A percentile compares a stretch with the other conserved stretches of the same genome.
phyloP scores from a whole-genome alignment of 2,888 invertebrate genomes.

The Maniola hyperantus region DNA sequence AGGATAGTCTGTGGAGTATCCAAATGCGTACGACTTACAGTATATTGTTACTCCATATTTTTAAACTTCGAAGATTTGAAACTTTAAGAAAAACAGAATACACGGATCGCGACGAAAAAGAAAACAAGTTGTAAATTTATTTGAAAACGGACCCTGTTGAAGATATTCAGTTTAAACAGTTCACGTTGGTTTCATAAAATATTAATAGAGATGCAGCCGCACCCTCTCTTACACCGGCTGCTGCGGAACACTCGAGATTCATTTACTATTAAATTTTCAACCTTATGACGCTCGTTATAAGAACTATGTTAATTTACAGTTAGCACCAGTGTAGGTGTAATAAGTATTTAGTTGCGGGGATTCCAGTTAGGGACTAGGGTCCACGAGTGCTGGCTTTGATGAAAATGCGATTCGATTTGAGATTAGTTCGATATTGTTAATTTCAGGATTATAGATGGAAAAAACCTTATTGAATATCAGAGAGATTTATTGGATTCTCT shows the following conservation, averaged over 20 bases:
- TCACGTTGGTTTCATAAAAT: conserved; percentile 73
- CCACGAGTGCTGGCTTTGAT: conserved; percentile 38
- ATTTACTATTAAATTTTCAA: conserved; percentile 16
- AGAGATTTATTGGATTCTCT: conserved; percentile 18
- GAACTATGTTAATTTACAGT: conserved; percentile 11
- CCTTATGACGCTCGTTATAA: conserved; percentile 19
- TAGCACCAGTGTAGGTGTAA: conserved; percentile 42
- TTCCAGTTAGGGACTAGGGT: conserved; percentile 43
- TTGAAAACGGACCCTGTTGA: conserved; percentile 42
- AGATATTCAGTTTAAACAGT: conserved; percentile 63
- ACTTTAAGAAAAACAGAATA: neutral
- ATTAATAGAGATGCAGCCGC: conserved; percentile 71
- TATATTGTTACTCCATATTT: too few relatives aligned
- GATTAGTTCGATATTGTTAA: conserved; percentile 41
- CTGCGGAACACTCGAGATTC: conserved; percentile 31
- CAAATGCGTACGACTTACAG: too few relatives aligned
- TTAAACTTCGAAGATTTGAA: too few relatives aligned
- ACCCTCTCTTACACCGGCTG: conserved; percentile 48
- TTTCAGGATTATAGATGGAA: conserved; percentile 29
- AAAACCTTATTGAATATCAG: conserved; percentile 31
- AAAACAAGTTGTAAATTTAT: conserved; percentile 29
- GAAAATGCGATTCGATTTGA: conserved; percentile 41
- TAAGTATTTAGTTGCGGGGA: conserved; percentile 52
- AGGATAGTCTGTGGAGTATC: too few relatives aligned
- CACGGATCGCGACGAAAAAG: conserved; percentile 2